Evolutionary conservation across 2,888 invertebrate genomes (phyloP).

Genomic region (Microctonus aethiopoides): DNA sequence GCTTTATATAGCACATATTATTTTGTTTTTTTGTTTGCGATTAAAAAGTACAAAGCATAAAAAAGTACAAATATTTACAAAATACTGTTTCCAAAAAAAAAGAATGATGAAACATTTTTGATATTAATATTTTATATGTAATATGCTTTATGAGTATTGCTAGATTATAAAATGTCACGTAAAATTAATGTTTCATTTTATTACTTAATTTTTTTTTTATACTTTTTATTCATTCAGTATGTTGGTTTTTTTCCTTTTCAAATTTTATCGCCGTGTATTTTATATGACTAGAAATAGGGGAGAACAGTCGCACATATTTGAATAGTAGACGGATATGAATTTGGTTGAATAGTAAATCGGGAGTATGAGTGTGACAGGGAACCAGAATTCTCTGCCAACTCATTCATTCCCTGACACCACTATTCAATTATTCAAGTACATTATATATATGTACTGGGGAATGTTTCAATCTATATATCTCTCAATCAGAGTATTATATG

Average conservation of each 20-base stretch:
- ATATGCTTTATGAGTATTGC: slow-evolving; percentile 9
- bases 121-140: slow-evolving; percentile 27
- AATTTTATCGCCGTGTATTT: slow-evolving; percentile 20
- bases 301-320: slow-evolving; percentile 27
- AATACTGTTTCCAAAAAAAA: slow-evolving; percentile 50
- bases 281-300: slow-evolving; percentile 30
- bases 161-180: slow-evolving; percentile 18
- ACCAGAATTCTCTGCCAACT: background rate
- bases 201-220: background rate
- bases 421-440: slow-evolving; percentile 21
- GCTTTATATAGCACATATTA: slow-evolving; percentile 52
- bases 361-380: background rate
- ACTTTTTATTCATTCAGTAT: background rate
- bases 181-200: background rate
- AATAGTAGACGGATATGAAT: slow-evolving; percentile 10
- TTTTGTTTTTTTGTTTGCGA: slow-evolving; percentile 36
- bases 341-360: background rate
- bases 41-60: slow-evolving; percentile 54
- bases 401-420: background rate
- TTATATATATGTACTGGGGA: slow-evolving; percentile 1
- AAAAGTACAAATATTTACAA: slow-evolving; percentile 65
- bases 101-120: slow-evolving; percentile 17
- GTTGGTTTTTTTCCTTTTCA: background rate
- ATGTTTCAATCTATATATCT: slow-evolving; percentile 15
- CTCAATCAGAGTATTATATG: slow-evolving; percentile 2